These are phyloP conservation scores for Brachyptera risi DNA, from an alignment of 2,888 invertebrate genomes.

Conservation along the genomic window DNA sequence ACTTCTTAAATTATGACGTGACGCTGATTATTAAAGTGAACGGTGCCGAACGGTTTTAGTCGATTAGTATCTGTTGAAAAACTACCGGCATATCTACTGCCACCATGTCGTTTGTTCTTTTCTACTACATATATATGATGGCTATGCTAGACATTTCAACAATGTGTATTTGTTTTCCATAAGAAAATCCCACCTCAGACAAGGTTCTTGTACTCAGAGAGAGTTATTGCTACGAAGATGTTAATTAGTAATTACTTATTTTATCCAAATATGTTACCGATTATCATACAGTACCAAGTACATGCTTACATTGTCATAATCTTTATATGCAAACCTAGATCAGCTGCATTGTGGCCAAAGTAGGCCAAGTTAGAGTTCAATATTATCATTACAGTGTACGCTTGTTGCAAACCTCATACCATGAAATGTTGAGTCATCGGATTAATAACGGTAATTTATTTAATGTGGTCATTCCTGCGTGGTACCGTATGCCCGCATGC, in stretches of 20 bases:
- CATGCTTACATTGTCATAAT: conserved; percentile 25
- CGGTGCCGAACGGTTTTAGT: conserved; percentile 14
- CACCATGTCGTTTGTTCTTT: conserved; percentile 26
- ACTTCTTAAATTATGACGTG: conserved; percentile 11
- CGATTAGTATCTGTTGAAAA: conserved; percentile 16
- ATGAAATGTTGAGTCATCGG: neutral
- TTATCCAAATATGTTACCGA: conserved; percentile 31
- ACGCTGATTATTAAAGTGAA: conserved; percentile 1
- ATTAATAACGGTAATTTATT: conserved; percentile 15
- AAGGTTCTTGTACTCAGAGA: conserved; percentile 25
- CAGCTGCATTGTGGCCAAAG: conserved; percentile 8
- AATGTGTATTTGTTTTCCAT: conserved; percentile 23
- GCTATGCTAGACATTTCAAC: conserved; percentile 23
- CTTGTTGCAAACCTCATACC: conserved; percentile 9
- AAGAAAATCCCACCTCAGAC: conserved; percentile 31
- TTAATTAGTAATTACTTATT: conserved; percentile 16
- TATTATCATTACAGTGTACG: conserved; percentile 2
- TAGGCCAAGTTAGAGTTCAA: neutral
- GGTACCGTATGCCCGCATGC: neutral
- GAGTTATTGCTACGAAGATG: conserved; percentile 13
- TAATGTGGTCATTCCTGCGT: neutral
- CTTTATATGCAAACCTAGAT: conserved; percentile 11
- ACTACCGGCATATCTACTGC: conserved; percentile 16
- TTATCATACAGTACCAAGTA: conserved; percentile 25
- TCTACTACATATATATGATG: too few species aligned